A percentile compares a stretch with the other conserved stretches of the same genome.
phyloP scores from a whole-genome alignment of 2,113 vertebrate species.

The Falco punctatus region DNA sequence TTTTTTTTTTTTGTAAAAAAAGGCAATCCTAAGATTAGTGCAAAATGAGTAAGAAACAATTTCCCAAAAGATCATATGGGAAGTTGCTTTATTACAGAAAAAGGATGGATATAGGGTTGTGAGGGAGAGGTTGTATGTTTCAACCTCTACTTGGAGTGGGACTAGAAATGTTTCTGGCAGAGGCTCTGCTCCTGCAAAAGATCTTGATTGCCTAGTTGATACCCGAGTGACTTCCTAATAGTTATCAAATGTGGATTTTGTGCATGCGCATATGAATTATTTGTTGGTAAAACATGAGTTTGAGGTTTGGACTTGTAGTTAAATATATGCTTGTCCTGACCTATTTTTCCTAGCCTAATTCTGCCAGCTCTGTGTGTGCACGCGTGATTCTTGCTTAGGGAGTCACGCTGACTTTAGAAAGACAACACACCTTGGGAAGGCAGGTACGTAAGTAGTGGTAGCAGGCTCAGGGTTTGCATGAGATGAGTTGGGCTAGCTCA shows the following conservation, averaged over 20 bases:
- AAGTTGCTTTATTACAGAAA: background rate
- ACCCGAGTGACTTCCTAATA: background rate
- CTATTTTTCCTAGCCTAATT: slow-evolving; percentile 47
- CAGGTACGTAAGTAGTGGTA: accelerated
- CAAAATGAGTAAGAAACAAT: background rate
- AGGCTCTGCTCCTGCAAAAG: background rate
- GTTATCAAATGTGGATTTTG: background rate
- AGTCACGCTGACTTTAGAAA: background rate
- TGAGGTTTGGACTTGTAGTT: background rate
- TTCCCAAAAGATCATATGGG: background rate
- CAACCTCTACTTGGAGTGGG: background rate
- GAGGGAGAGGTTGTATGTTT: background rate
- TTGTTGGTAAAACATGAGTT: background rate
- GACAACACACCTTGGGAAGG: background rate
- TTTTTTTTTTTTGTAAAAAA: background rate
- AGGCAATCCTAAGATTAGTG: background rate
- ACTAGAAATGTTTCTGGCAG: background rate
- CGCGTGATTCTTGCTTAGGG: background rate
- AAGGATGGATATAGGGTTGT: background rate
- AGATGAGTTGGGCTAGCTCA: background rate
- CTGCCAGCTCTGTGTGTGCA: background rate
- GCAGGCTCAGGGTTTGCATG: background rate
- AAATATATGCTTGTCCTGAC: slow-evolving; percentile 40
- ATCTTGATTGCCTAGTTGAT: background rate
- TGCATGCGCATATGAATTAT: background rate